Conservation (phyloP, 2,888 invertebrate species). For the Harmothoe impar region DNA sequence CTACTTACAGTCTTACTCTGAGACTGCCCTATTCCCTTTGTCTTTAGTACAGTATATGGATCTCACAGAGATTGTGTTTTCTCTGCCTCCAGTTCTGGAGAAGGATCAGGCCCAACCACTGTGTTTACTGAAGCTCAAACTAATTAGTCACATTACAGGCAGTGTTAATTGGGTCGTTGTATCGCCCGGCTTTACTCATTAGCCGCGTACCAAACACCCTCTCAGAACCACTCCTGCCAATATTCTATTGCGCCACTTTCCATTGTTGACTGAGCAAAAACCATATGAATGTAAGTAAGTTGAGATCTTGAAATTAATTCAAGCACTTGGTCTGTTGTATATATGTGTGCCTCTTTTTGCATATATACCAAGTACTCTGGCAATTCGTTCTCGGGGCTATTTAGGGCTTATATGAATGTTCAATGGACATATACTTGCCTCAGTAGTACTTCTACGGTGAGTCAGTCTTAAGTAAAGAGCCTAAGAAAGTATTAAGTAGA, state of each 20-base stretch:
- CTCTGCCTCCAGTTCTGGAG: neutral
- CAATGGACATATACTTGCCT: too few relatives aligned
- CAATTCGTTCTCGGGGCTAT: neutral
- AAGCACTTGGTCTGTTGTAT: neutral
- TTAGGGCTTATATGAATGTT: too few relatives aligned
- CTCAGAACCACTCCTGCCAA: neutral
- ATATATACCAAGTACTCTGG: neutral
- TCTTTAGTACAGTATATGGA: too few relatives aligned
- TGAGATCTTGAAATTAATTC: constrained; percentile 27
- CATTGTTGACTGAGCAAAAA: constrained; percentile 8
- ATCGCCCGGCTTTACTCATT: constrained; percentile 30
- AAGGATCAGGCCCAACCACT: neutral
- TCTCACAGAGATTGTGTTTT: neutral
- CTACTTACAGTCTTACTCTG: neutral
- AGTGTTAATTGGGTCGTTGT: constrained; percentile 42
- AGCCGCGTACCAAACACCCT: neutral
- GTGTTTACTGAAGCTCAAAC: constrained; percentile 49
- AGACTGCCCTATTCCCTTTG: neutral
- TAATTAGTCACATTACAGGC: constrained; percentile 54
- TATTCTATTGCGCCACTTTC: constrained; percentile 4
- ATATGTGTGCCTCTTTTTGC: neutral
- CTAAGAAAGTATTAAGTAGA: too few relatives aligned
- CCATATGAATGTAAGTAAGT: neutral
- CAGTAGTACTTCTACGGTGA: too few relatives aligned
- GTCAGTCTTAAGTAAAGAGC: too few relatives aligned